Evolutionary conservation across 2,113 vertebrate species (phyloP).

Genomic region (Proterorhinus semilunaris): DNA sequence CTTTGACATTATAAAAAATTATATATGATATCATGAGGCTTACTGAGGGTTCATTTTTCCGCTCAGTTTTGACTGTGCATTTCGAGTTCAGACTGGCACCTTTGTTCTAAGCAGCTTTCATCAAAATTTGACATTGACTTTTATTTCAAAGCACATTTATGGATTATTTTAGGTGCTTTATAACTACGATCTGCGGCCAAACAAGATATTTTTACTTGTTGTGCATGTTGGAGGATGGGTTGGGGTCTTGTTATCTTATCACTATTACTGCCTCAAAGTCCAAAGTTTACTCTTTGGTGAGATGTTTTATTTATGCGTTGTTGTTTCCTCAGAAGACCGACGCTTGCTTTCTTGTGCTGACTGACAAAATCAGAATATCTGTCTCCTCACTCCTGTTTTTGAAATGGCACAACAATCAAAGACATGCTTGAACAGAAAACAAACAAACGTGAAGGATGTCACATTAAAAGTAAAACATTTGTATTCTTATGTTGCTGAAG

Average conservation of each 20-base stretch:
- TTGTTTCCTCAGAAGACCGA: background rate
- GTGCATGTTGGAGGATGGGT: slow-evolving; percentile 4
- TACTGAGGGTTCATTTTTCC: too few species aligned
- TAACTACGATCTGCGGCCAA: slow-evolving; percentile 7
- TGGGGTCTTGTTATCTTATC: slow-evolving; percentile 9
- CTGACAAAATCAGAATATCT: slow-evolving; percentile 14
- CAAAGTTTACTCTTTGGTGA: slow-evolving; percentile 8
- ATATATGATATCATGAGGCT: too few species aligned
- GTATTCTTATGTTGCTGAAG: too few species aligned
- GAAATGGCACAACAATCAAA: slow-evolving; percentile 14
- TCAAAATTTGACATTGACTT: slow-evolving; percentile 7
- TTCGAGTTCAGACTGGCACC: background rate
- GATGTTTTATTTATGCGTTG: slow-evolving; percentile 7
- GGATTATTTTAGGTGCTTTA: slow-evolving; percentile 14
- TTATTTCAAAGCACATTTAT: slow-evolving; percentile 2
- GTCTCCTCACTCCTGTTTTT: slow-evolving; percentile 17
- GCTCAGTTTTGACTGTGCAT: background rate
- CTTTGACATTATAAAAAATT: too few species aligned
- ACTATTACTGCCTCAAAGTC: background rate
- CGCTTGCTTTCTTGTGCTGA: slow-evolving; percentile 17
- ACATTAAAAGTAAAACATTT: background rate
- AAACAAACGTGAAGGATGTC: background rate
- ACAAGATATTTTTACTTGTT: slow-evolving; percentile 10
- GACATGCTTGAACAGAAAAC: slow-evolving; percentile 1
- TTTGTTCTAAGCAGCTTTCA: slow-evolving; percentile 1